Evolutionary conservation across 1,140 invertebrate species (phyloP), one percentile per base, ranked within the genome.

Genomic region (Hypothenemus hampei): DNA sequence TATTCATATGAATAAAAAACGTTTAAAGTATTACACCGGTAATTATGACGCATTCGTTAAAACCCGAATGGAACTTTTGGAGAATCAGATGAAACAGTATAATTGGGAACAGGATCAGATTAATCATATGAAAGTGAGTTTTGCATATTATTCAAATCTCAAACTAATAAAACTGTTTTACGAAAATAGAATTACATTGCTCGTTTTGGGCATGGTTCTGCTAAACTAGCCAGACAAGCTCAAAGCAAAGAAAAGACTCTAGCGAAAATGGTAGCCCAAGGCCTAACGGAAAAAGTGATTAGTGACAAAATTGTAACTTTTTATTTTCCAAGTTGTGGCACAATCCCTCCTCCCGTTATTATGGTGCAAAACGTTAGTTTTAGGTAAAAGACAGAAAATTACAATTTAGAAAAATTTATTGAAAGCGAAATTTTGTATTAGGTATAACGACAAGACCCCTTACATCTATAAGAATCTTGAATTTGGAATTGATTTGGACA

Each of bases 41-140:
- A 92, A 80, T 74, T 99, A 98, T 71, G 97, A 99, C 71, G 85
- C 90, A 0, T 99, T 98, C 71, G 81, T 97, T 3, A 81, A 86
- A 58, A 97, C 94, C 2, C 77, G 95, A 52, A 79, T 91, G 78
- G 97, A 99, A 73, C 76, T 97, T 57, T 76, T 98, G 47, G 97
- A 99, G 73, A 99, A 99, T 75, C 97, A 99, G 75, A 92, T 89
- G 79, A 99, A 99, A 71, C 91, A 95, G 62, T 99, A 98, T 71
- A 94, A 98, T 64, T 99, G 96, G 97, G 96, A 99, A 74, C 97
- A 99, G 72, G 94, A 97, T 76, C 96, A 99, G 75, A 98, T 99
- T 45, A 80, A 93, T 53, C 91, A 99, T 67, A 99, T 99, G 97
- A 99, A 98, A 81, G 86, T 89, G 69, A 59, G 58, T 7, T 6